Evolutionary conservation across 1,140 invertebrate species (phyloP).

Genomic region (Drosophila asahinai): DNA sequence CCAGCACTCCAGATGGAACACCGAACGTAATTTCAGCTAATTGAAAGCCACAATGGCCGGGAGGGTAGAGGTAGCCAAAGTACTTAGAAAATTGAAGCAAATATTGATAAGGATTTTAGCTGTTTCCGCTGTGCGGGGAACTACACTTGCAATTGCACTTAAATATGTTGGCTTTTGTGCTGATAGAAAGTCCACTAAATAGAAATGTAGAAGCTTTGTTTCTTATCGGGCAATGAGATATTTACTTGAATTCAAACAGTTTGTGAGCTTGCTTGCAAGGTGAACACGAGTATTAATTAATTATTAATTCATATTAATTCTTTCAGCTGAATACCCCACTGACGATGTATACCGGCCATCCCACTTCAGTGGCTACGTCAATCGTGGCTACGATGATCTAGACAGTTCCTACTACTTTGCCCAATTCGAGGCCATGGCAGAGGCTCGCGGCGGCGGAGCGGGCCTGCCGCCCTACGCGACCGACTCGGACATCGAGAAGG

Average conservation of each 20-base stretch:
- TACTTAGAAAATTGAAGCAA: slow-evolving; percentile 26
- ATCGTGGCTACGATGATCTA: slow-evolving; percentile 77
- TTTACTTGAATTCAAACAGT: background rate
- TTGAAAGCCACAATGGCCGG: slow-evolving; percentile 34
- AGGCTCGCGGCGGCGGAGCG: slow-evolving; percentile 11
- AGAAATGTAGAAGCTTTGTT: background rate
- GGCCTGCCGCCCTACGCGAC: slow-evolving; percentile 48
- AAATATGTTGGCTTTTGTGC: background rate
- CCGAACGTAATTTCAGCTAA: slow-evolving; percentile 54
- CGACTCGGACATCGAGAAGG: slow-evolving; percentile 13
- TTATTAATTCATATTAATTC: too few species aligned
- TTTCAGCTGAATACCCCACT: slow-evolving; percentile 55
- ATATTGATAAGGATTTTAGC: slow-evolving; percentile 39
- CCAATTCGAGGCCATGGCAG: slow-evolving; percentile 70
- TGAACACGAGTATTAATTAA: background rate
- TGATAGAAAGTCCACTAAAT: background rate
- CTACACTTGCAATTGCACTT: slow-evolving; percentile 7
- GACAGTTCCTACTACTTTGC: slow-evolving; percentile 74
- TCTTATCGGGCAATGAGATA: background rate
- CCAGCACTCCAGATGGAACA: slow-evolving; percentile 22
- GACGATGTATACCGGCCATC: slow-evolving; percentile 65
- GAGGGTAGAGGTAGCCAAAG: background rate
- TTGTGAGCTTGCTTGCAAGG: too few species aligned
- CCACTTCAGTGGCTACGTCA: slow-evolving; percentile 63
- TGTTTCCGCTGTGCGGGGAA: background rate